Evolutionary conservation across 2,797 vertebrate genomes (phyloP).

Genomic region (Etheostoma nigrum): DNA sequence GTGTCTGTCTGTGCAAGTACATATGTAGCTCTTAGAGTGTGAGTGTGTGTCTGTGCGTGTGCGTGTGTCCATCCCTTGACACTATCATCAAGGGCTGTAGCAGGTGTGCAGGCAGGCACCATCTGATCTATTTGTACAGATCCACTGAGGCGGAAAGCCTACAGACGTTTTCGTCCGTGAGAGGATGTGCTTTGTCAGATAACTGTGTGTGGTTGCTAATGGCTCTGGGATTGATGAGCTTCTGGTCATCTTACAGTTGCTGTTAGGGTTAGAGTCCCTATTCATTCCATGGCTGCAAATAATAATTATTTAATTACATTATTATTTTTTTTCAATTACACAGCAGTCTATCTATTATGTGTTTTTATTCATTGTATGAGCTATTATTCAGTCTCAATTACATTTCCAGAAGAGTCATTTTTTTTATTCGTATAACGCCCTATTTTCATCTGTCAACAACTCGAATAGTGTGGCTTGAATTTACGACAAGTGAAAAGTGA

Average conservation of each 20-base stretch:
- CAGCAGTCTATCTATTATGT: background rate
- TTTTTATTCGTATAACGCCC: background rate
- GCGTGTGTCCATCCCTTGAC: conserved; percentile 18
- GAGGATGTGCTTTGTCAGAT: conserved; percentile 24
- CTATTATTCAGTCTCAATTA: background rate
- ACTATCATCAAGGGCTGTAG: conserved; percentile 45
- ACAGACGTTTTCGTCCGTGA: conserved; percentile 3
- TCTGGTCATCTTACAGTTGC: conserved; percentile 2
- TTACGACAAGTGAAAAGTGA: background rate
- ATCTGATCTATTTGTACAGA: conserved; percentile 43
- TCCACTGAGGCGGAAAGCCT: conserved; percentile 29
- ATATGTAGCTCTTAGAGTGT: conserved; percentile 12
- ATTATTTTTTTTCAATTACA: background rate
- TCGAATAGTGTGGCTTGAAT: background rate
- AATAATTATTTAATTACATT: background rate
- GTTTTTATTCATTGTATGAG: background rate
- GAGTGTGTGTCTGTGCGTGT: conserved; percentile 1
- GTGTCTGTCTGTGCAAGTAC: conserved; percentile 18
- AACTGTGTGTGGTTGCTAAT: conserved; percentile 4
- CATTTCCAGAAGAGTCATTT: background rate
- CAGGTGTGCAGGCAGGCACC: conserved; percentile 56
- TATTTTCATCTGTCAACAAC: background rate
- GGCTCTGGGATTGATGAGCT: conserved; percentile 8
- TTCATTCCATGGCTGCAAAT: background rate
- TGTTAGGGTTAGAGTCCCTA: background rate